These are phyloP conservation scores for Lasius fuliginosus DNA, from an alignment of 2,888 invertebrate species.

Conservation along the genomic window DNA sequence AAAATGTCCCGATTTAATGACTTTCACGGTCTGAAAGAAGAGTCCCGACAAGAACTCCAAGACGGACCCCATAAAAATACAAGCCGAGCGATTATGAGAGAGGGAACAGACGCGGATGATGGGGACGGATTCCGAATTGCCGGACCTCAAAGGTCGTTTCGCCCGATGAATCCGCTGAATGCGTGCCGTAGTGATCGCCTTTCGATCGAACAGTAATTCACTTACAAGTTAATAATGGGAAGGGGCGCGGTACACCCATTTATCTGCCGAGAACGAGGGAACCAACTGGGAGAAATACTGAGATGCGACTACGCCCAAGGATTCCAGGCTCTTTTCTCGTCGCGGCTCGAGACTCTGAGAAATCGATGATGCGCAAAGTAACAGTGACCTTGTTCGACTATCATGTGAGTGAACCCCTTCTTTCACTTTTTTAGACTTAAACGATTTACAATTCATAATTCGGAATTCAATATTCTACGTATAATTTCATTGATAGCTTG, in stretches of 20 bases:
- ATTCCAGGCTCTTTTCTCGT: slow-evolving; percentile 50
- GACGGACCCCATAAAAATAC: slow-evolving; percentile 70
- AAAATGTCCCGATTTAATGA: slow-evolving; percentile 47
- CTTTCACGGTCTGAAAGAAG: slow-evolving; percentile 28
- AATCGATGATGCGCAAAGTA: slow-evolving; percentile 37
- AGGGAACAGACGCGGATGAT: slow-evolving; percentile 57
- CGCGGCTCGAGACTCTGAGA: slow-evolving; percentile 28
- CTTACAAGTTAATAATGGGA: slow-evolving; percentile 85
- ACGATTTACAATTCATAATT: slow-evolving; percentile 3
- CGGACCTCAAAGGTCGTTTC: slow-evolving; percentile 83
- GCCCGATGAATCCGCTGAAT: slow-evolving; percentile 78
- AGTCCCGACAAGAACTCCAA: slow-evolving; percentile 28
- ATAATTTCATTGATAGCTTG: not conserved
- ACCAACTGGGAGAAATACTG: slow-evolving; percentile 64
- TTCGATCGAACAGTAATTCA: slow-evolving; percentile 86
- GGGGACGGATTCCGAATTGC: slow-evolving; percentile 75
- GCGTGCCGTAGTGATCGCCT: slow-evolving; percentile 81
- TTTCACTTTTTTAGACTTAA: not conserved
- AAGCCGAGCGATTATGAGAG: slow-evolving; percentile 70
- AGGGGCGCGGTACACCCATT: slow-evolving; percentile 82
- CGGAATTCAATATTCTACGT: not conserved
- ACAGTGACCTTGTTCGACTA: slow-evolving; percentile 58
- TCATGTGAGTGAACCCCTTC: not conserved
- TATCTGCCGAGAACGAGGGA: slow-evolving; percentile 75
- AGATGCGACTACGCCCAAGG: slow-evolving; percentile 53